phyloP scores from a whole-genome alignment of 2,888 invertebrate genomes.

The Frankliniella intonsa region DNA sequence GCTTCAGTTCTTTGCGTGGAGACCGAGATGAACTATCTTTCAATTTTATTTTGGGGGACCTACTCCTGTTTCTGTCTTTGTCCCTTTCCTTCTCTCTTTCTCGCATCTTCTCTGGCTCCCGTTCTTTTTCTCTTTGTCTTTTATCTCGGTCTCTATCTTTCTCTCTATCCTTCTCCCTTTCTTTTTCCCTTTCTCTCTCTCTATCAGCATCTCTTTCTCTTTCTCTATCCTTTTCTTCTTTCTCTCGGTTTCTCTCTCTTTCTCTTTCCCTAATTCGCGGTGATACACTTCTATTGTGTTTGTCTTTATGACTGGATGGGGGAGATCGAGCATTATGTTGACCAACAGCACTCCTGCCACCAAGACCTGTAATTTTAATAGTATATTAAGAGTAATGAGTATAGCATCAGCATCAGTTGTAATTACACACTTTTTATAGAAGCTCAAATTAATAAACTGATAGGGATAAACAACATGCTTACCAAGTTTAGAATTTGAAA shows the following conservation, averaged over 20 bases:
- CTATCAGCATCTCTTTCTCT: conserved; percentile 43
- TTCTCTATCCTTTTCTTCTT: conserved; percentile 43
- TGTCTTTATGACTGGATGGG: conserved; percentile 37
- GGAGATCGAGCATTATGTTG: conserved; percentile 30
- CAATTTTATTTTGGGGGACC: conserved; percentile 29
- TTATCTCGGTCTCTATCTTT: conserved; percentile 44
- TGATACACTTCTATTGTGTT: conserved; percentile 37
- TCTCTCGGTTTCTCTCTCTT: conserved; percentile 50
- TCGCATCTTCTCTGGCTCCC: conserved; percentile 47
- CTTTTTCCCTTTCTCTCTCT: not conserved
- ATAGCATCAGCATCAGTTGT: too few species aligned
- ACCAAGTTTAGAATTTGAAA: not conserved
- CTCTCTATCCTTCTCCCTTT: conserved; percentile 43
- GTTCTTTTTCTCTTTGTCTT: not conserved
- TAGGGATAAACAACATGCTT: not conserved
- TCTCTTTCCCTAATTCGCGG: conserved; percentile 47
- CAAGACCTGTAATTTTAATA: not conserved
- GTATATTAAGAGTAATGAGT: too few species aligned
- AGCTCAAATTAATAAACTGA: not conserved
- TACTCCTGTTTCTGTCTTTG: conserved; percentile 30
- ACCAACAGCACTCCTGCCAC: not conserved
- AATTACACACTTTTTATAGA: too few species aligned
- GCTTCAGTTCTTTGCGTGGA: conserved; percentile 30
- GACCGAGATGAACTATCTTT: conserved; percentile 33
- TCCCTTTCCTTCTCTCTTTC: conserved; percentile 55